phyloP scores from a whole-genome alignment of 2,888 invertebrate species.

The Ophion slaviceki region DNA sequence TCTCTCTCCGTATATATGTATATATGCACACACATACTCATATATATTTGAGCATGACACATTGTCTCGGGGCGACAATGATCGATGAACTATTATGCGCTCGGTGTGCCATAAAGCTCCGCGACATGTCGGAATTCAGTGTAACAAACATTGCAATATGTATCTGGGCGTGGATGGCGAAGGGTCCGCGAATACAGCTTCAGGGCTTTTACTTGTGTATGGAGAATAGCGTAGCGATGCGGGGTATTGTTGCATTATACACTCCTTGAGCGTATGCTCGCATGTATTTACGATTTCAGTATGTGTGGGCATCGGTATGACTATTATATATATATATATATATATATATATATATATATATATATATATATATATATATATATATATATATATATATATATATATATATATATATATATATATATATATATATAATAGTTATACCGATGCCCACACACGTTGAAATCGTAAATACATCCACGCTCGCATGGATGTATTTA shows the following conservation, averaged over 20 bases:
- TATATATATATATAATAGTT: too few species aligned
- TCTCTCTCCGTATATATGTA: not conserved
- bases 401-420: too few species aligned
- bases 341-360: constrained; percentile 24
- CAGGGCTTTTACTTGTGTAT: constrained; percentile 37
- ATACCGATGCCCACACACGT: too few species aligned
- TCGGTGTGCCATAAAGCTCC: constrained; percentile 43
- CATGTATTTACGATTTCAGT: not conserved
- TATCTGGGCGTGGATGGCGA: constrained; percentile 32
- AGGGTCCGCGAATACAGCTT: constrained; percentile 30
- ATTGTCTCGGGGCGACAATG: constrained; percentile 67
- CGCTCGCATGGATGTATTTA: too few species aligned
- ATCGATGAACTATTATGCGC: constrained; percentile 69
- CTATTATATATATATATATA: constrained; percentile 20
- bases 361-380: constrained; percentile 26
- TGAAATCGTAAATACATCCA: too few species aligned
- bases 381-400: too few species aligned
- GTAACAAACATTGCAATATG: constrained; percentile 48
- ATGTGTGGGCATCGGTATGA: not conserved
- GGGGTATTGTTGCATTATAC: constrained; percentile 17
- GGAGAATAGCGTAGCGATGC: constrained; percentile 24
- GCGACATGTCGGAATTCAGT: constrained; percentile 38
- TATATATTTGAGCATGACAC: constrained; percentile 13
- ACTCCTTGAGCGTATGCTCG: not conserved
- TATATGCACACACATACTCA: constrained; percentile 4